These are phyloP conservation scores for Hyles lineata DNA, from an alignment of 2,888 invertebrate species.

Conservation along the genomic window DNA sequence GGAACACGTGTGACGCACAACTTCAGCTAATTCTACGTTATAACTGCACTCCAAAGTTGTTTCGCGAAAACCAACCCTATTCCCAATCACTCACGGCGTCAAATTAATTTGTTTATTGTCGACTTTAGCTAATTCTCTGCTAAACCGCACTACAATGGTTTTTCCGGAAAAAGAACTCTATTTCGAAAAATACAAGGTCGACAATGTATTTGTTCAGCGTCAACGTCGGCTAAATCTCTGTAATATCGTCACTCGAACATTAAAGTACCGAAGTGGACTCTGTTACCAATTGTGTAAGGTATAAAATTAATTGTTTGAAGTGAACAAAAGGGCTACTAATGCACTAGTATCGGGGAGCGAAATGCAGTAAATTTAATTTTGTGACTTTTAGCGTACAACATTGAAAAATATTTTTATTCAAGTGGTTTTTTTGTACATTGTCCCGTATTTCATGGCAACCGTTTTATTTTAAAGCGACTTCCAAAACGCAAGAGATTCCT, in stretches of 20 bases:
- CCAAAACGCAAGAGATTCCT: background rate
- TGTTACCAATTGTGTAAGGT: slow-evolving; percentile 33
- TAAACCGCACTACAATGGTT: background rate
- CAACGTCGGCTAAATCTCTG: background rate
- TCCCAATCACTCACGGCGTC: background rate
- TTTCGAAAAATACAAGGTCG: background rate
- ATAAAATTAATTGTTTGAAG: slow-evolving; percentile 38
- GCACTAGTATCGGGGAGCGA: slow-evolving; percentile 36
- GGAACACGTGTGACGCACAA: slow-evolving; percentile 69
- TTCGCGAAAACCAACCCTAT: slow-evolving; percentile 49
- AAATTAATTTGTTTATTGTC: slow-evolving; percentile 7
- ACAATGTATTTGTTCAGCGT: background rate
- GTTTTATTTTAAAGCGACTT: background rate
- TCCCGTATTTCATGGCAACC: background rate
- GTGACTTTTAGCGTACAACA: slow-evolving; percentile 36
- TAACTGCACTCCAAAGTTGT: slow-evolving; percentile 20
- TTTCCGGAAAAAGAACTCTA: background rate
- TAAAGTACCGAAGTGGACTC: background rate
- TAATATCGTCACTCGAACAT: background rate
- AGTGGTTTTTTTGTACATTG: background rate
- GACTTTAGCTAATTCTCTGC: background rate
- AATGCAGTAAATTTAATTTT: slow-evolving; percentile 54
- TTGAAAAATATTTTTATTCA: background rate
- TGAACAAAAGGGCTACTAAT: slow-evolving; percentile 35
- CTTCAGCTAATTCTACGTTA: slow-evolving; percentile 60